phyloP scores from a whole-genome alignment of 2,888 invertebrate species.

The Scrobipalpa atriplicella region DNA sequence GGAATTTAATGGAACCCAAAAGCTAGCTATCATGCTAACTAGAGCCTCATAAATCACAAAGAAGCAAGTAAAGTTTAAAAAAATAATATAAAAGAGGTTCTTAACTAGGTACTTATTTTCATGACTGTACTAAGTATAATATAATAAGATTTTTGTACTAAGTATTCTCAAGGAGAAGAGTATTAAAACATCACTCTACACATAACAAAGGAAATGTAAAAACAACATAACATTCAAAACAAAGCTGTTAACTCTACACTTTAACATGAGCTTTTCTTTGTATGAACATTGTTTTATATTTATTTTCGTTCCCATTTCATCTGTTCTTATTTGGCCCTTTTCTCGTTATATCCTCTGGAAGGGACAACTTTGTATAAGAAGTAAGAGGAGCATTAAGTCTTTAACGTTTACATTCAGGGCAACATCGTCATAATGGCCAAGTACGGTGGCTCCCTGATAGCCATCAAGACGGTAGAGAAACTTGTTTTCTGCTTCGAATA shows the following conservation, averaged over 20 bases:
- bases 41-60: too few relatives aligned
- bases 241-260: not conserved
- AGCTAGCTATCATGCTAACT: too few relatives aligned
- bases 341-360: not conserved
- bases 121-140: too few relatives aligned
- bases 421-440: slow-evolving; percentile 19
- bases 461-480: not conserved
- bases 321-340: slow-evolving; percentile 2
- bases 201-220: slow-evolving; percentile 10
- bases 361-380: slow-evolving; percentile 18
- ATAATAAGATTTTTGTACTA: too few relatives aligned
- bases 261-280: slow-evolving; percentile 4
- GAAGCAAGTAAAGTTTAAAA: too few relatives aligned
- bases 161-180: not conserved
- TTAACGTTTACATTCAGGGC: slow-evolving; percentile 23
- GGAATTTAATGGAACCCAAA: too few relatives aligned
- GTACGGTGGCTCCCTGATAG: slow-evolving; percentile 15
- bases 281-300: not conserved
- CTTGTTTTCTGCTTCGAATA: not conserved
- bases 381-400: slow-evolving; percentile 17
- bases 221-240: not conserved
- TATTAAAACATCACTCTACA: slow-evolving; percentile 4
- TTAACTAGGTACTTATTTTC: too few relatives aligned
- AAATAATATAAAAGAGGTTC: too few relatives aligned
- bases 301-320: not conserved